Base-by-base conservation (phyloP, 2,888 invertebrate species). In the Acronicta aceris region DNA sequence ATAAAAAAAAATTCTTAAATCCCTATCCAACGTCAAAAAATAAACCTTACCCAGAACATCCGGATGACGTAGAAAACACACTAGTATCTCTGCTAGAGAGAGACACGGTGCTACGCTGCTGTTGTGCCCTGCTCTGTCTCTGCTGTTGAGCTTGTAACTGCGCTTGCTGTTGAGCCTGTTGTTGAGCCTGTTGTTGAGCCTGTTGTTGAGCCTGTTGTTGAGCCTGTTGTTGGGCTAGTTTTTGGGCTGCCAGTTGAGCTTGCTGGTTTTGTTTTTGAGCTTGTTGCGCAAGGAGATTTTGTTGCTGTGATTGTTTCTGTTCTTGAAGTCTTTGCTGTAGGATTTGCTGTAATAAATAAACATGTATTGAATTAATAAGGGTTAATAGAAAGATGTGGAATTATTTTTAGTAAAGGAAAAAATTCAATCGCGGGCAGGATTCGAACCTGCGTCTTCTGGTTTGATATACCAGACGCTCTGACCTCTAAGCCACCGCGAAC, bases 81-180 rank as follows among this genome's bases (percentile, higher is more conserved):
- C 95, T 95, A 0, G 92, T 91, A 52, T 95, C 95, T 16, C 95
- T 77, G 73, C 95, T 95, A 0, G 92, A 92, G 0, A 91, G 72
- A 0, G 93, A 92, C n/a, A 89, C 83, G 13, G 82, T 74, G 15
- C 83, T 79, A 79, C 87, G 48, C 10, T 67, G 66, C 43, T 88
- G 87, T 17, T 82, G 86, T 4, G 43, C 21, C 12, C 43, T 21
- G 10, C 55, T 80, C 46, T 81, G 74, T 47, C 81, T 77, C 30
- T 69, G 70, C 38, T 73, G 81, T 25, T 77, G 79, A 2, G 64
- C 64, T 36, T 72, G 69, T 65, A 59, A 72, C 45, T 55, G 61
- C 7, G 59, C 65, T 7, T 66, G 61, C 6, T 71, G 74, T 13
- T 74, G 71, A 0, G 62, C 73, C 47, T 64, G 71, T 49, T 54